phyloP scores from a whole-genome alignment of 2,113 vertebrate species.

The Bucco capensis region DNA sequence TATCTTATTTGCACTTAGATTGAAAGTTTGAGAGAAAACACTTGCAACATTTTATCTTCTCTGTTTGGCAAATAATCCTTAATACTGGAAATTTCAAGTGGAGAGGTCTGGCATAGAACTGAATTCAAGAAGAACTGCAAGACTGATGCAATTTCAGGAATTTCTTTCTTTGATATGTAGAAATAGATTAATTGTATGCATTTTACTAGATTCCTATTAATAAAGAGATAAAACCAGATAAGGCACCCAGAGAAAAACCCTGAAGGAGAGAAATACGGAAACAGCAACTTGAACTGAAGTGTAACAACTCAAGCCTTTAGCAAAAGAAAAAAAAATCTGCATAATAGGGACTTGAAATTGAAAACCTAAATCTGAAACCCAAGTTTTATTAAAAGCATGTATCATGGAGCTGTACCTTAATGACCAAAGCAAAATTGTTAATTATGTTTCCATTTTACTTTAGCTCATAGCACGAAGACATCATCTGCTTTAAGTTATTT shows the following conservation, averaged over 20 bases:
- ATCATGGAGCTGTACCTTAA: not conserved
- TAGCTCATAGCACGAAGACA: not conserved
- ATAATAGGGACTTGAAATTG: not conserved
- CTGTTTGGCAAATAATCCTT: constrained; percentile 22
- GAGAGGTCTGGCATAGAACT: not conserved
- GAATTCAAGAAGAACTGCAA: not conserved
- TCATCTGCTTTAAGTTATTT: not conserved
- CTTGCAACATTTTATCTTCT: constrained; percentile 5
- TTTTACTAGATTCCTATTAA: not conserved
- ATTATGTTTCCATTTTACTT: not conserved
- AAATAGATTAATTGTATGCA: not conserved
- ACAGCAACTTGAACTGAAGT: not conserved
- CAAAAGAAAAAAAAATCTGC: not conserved
- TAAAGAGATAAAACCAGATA: not conserved
- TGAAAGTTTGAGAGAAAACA: constrained; percentile 23
- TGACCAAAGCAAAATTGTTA: not conserved
- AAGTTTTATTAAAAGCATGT: not conserved
- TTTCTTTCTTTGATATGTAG: not conserved
- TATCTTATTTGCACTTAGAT: constrained; percentile 27
- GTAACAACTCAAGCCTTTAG: constrained; percentile 20
- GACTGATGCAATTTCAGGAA: not conserved
- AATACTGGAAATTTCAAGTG: not conserved
- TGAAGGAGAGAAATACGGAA: not conserved
- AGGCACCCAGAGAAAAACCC: not conserved
- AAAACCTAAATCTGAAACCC: not conserved